A percentile compares a stretch with the other conserved stretches of the same genome.
phyloP scores from a whole-genome alignment of 2,113 vertebrate genomes.

The Jaculus jaculus region DNA sequence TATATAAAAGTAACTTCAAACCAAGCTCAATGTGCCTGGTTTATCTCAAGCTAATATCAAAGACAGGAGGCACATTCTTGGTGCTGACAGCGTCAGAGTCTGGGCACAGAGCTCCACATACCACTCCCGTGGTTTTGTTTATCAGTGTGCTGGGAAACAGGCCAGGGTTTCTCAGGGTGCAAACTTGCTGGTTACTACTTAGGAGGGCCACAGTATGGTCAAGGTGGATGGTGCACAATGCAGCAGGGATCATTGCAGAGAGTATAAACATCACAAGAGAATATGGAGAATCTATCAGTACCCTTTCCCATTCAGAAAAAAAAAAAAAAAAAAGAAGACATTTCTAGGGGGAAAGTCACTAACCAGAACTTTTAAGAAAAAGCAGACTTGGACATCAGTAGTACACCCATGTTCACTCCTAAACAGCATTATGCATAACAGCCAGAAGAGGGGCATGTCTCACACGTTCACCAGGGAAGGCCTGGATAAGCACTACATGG shows the following conservation, averaged over 20 bases:
- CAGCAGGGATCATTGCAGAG: not conserved
- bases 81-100: not conserved
- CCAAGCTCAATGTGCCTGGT: not conserved
- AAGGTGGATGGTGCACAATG: not conserved
- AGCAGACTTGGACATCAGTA: not conserved
- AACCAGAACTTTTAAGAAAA: not conserved
- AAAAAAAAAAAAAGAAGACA: not conserved
- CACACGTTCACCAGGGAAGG: not conserved
- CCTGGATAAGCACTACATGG: not conserved
- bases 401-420: not conserved
- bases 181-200: not conserved
- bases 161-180: not conserved
- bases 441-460: not conserved
- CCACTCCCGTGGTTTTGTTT: not conserved
- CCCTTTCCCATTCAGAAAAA: slow-evolving; percentile 5
- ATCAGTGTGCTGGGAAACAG: not conserved
- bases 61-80: not conserved
- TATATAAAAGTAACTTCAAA: not conserved
- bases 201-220: not conserved
- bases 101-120: not conserved
- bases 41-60: not conserved
- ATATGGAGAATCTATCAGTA: not conserved
- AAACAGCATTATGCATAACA: not conserved
- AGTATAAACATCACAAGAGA: not conserved
- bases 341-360: not conserved